These are phyloP conservation scores for Platygyra sinensis DNA, from an alignment of 64 coral and sea anemone species.

Conservation along the genomic window DNA sequence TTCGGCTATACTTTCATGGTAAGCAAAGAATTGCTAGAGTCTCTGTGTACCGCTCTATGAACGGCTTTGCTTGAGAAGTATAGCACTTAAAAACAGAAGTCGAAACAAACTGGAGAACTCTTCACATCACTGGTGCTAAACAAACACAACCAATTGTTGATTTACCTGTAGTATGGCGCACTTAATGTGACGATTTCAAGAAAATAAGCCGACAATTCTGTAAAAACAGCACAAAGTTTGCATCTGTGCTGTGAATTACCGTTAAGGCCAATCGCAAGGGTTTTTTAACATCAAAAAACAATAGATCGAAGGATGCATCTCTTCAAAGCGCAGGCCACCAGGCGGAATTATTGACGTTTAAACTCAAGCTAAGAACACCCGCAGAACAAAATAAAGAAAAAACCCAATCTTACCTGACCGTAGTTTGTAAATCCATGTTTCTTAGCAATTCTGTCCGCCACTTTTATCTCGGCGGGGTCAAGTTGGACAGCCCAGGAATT, in stretches of 20 bases:
- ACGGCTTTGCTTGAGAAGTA: too few relatives aligned
- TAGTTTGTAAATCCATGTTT: conserved; percentile 98
- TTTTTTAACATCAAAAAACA: background rate
- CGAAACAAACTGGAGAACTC: background rate
- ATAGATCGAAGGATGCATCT: background rate
- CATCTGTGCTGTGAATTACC: background rate
- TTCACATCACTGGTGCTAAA: conserved; percentile 1
- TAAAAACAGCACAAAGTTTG: background rate
- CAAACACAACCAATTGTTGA: conserved; percentile 11
- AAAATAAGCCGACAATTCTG: background rate
- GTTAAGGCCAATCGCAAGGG: background rate
- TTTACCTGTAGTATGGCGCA: conserved; percentile 6
- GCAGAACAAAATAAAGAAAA: conserved; percentile 37
- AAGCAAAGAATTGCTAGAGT: too few relatives aligned
- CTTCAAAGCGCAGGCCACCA: background rate
- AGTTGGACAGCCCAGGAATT: conserved; percentile 96
- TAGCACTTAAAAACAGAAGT: background rate
- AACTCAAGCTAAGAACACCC: conserved; percentile 14
- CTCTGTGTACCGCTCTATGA: too few relatives aligned
- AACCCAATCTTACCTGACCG: conserved; percentile 73
- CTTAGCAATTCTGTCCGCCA: conserved; percentile 87
- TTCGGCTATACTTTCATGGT: too few relatives aligned
- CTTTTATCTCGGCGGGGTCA: conserved; percentile 94
- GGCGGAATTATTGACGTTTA: conserved; percentile 10
- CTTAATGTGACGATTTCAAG: background rate